Evolutionary conservation across 1,140 invertebrate genomes (phyloP).

Genomic region (Drosophila biarmipes): DNA sequence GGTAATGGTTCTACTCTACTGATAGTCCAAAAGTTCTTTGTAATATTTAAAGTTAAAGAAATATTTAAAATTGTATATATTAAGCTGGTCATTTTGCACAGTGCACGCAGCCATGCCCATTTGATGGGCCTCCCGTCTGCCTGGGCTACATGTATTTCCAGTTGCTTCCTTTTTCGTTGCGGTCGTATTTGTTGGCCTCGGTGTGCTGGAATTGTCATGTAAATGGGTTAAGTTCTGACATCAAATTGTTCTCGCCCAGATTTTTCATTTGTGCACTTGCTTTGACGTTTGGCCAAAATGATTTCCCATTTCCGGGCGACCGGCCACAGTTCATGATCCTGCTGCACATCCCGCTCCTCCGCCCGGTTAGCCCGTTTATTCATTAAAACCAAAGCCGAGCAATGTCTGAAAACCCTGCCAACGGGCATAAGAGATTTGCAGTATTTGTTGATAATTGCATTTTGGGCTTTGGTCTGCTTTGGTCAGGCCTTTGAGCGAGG

Average conservation of each 20-base stretch:
- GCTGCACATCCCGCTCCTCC: not conserved
- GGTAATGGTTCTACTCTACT: no score
- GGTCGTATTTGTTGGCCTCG: constrained; percentile 38
- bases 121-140: constrained; percentile 31
- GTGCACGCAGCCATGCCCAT: constrained; percentile 5
- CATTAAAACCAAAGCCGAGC: constrained; percentile 47
- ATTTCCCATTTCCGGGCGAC: constrained; percentile 38
- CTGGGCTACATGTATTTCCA: constrained; percentile 29
- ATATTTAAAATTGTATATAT: not conserved
- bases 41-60: not conserved
- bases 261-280: constrained; percentile 50
- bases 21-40: not conserved
- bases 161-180: constrained; percentile 48
- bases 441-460: constrained; percentile 48
- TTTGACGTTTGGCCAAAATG: constrained; percentile 40
- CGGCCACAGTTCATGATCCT: constrained; percentile 17
- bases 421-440: constrained; percentile 36
- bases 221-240: constrained; percentile 79
- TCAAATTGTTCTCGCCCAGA: constrained; percentile 62
- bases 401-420: constrained; percentile 25
- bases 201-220: constrained; percentile 69
- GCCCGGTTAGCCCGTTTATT: constrained; percentile 20
- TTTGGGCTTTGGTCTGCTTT: constrained; percentile 19
- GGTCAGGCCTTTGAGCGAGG: constrained; percentile 15
- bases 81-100: not conserved